Conservation (phyloP, 2,888 invertebrate species). For the Zygothrica quintamaculata region DNA sequence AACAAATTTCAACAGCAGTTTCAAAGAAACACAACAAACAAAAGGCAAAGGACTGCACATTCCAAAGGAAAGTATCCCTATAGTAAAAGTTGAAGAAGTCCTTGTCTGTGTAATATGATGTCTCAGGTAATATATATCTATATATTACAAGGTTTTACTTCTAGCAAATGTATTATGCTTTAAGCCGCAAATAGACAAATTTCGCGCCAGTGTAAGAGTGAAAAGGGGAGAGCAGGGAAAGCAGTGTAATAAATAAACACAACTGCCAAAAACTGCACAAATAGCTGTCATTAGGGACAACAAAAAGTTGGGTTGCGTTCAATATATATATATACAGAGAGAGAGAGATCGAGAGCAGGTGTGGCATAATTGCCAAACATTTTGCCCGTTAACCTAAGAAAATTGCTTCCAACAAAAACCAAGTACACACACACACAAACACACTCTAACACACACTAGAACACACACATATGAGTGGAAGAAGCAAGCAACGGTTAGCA, state of each 20-base stretch:
- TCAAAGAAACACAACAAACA: too few species aligned
- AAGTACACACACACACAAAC: slow-evolving; percentile 32
- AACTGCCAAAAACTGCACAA: slow-evolving; percentile 74
- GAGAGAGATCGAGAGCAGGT: too few species aligned
- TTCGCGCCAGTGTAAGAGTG: too few species aligned
- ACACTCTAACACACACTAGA: slow-evolving; percentile 1
- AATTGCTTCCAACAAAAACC: slow-evolving; percentile 36
- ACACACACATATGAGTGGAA: slow-evolving; percentile 1
- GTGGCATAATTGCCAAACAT: slow-evolving; percentile 72
- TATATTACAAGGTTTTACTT: too few species aligned
- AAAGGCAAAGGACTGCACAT: too few species aligned
- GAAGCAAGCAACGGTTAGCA: slow-evolving; percentile 20
- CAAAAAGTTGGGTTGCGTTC: slow-evolving; percentile 33
- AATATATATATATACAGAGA: too few species aligned
- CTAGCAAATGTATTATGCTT: slow-evolving; percentile 18
- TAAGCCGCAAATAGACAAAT: slow-evolving; percentile 66
- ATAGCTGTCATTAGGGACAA: slow-evolving; percentile 69
- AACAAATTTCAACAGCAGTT: slow-evolving; percentile 36
- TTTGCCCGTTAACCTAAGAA: slow-evolving; percentile 54
- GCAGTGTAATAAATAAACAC: slow-evolving; percentile 68
- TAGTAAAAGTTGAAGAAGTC: too few species aligned
- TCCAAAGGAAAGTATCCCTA: slow-evolving; percentile 9
- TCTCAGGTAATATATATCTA: background rate
- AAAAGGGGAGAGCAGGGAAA: too few species aligned
- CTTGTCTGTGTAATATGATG: too few species aligned